Conservation (phyloP, 2,888 invertebrate species). For the Caenorhabditis panamensis region DNA sequence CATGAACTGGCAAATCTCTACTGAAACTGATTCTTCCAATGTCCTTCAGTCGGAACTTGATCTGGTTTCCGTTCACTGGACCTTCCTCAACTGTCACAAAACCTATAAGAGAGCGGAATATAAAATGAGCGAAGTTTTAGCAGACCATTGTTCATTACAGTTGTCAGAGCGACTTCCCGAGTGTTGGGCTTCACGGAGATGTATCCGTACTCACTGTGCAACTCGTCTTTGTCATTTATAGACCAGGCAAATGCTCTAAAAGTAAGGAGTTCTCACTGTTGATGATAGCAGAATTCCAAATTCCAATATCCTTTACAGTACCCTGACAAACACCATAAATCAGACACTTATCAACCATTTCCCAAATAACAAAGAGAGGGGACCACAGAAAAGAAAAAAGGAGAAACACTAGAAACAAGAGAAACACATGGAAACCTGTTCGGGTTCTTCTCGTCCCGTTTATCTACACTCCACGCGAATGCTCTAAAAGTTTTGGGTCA, state of each 20-base stretch:
- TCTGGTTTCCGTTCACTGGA: constrained; percentile 69
- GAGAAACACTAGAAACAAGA: background rate
- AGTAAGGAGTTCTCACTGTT: background rate
- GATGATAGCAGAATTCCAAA: no score
- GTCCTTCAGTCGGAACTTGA: constrained; percentile 78
- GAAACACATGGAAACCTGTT: constrained; percentile 54
- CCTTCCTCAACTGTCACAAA: constrained; percentile 81
- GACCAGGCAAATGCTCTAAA: constrained; percentile 81
- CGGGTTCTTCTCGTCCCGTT: constrained; percentile 51
- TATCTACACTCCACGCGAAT: constrained; percentile 69
- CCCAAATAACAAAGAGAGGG: background rate
- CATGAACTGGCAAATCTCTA: constrained; percentile 81
- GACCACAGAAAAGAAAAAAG: constrained; percentile 7
- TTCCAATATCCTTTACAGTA: background rate
- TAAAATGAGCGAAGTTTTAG: background rate
- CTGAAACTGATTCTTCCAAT: constrained; percentile 81
- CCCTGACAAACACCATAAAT: background rate
- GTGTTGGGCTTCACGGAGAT: constrained; percentile 77
- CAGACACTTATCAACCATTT: background rate
- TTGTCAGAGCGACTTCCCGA: constrained; percentile 77
- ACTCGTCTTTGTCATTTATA: constrained; percentile 79
- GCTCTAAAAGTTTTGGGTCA: constrained; percentile 71
- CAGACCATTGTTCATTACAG: constrained; percentile 81
- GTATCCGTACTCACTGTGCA: constrained; percentile 81
- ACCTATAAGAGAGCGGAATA: constrained; percentile 61